These are phyloP conservation scores for Austrolebias charrua DNA, from an alignment of 2,797 vertebrate genomes.

Conservation along the genomic window DNA sequence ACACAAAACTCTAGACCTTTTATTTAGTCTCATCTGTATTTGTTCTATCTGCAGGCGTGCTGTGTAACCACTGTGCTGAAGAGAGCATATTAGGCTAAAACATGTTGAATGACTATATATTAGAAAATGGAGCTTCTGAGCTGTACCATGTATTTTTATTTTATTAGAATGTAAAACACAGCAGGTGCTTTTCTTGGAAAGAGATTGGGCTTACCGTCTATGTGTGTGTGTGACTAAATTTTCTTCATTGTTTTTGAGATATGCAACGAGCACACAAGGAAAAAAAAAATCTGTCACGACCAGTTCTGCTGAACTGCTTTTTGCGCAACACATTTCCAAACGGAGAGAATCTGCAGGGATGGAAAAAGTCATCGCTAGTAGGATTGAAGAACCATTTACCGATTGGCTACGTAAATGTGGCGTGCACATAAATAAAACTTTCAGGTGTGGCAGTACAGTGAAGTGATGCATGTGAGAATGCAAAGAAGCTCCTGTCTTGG, in stretches of 20 bases:
- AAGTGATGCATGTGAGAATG: not conserved
- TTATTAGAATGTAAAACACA: not conserved
- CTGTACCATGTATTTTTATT: not conserved
- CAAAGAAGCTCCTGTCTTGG: not conserved
- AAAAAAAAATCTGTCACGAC: not conserved
- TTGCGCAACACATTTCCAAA: constrained; percentile 2
- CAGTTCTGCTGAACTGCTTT: not conserved
- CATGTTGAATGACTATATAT: not conserved
- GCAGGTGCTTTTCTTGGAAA: constrained; percentile 1
- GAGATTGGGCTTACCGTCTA: not conserved
- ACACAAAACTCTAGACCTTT: too few species aligned
- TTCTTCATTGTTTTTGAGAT: not conserved
- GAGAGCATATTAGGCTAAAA: not conserved
- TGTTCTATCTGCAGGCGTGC: too few species aligned
- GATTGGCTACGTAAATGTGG: not conserved
- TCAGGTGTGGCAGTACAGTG: not conserved
- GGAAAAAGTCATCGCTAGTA: not conserved
- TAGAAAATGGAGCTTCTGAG: not conserved
- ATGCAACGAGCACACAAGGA: not conserved
- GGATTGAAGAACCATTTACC: not conserved
- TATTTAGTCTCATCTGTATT: too few species aligned
- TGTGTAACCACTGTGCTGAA: not conserved
- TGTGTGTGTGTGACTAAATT: not conserved
- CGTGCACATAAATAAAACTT: too few species aligned
- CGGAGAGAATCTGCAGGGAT: not conserved